Conservation (phyloP, 1,140 invertebrate species). For the Elymnias hypermnestra region DNA sequence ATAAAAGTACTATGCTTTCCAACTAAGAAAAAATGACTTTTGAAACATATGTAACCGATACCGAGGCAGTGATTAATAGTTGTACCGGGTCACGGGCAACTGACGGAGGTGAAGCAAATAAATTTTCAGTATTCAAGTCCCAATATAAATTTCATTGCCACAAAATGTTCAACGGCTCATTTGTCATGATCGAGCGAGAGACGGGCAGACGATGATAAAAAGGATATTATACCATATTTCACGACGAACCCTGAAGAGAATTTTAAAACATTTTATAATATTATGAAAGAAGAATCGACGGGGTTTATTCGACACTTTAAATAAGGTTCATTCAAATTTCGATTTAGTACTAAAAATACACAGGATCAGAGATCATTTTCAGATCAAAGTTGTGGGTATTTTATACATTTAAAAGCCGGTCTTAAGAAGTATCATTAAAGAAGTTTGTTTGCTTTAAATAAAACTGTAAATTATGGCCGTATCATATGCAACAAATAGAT, state of each 20-base stretch:
- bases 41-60: constrained; percentile 26
- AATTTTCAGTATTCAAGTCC: constrained; percentile 21
- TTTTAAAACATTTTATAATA: constrained; percentile 5
- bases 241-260: constrained; percentile 1
- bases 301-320: no score
- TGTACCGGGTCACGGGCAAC: constrained; percentile 29
- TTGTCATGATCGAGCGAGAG: constrained; percentile 16
- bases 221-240: constrained; percentile 5
- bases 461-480: no score
- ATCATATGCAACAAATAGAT: no score
- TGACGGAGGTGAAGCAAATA: constrained; percentile 38
- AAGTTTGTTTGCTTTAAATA: no score
- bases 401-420: no score
- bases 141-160: constrained; percentile 19
- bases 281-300: not conserved
- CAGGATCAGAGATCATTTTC: no score
- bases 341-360: no score
- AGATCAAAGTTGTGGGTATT: no score
- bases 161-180: constrained; percentile 15
- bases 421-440: no score
- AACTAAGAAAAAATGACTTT: constrained; percentile 6
- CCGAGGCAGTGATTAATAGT: constrained; percentile 40
- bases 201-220: constrained; percentile 7
- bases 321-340: no score
- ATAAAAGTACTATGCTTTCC: no score